phyloP scores from a whole-genome alignment of 2,888 invertebrate species.

The Chouioia cunea region DNA sequence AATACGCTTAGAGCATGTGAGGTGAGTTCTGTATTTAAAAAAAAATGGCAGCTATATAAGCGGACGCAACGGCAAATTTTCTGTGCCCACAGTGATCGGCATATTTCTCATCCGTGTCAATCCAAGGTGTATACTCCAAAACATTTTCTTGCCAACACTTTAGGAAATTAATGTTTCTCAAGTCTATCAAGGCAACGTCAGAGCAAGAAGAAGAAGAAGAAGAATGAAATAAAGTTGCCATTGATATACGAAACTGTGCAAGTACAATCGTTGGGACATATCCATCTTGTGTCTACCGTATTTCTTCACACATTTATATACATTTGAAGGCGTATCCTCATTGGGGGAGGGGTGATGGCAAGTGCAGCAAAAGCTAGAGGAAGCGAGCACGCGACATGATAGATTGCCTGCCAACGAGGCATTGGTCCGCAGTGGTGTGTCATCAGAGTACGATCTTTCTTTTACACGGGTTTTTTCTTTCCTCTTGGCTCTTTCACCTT shows the following conservation, averaged over 20 bases:
- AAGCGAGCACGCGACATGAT: conserved; percentile 33
- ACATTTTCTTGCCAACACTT: neutral
- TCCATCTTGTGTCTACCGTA: neutral
- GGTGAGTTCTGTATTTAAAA: conserved; percentile 31
- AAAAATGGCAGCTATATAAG: conserved; percentile 37
- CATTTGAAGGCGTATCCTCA: no score
- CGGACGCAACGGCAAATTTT: conserved; percentile 38
- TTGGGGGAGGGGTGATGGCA: neutral
- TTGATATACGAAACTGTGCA: neutral
- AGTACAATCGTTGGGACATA: neutral
- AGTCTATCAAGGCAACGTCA: conserved; percentile 3
- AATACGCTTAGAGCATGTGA: conserved; percentile 21
- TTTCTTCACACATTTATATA: neutral
- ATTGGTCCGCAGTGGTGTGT: conserved; percentile 17
- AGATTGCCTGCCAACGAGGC: conserved; percentile 50
- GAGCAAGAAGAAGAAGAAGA: neutral
- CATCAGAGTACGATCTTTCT: conserved; percentile 27
- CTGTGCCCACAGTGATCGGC: conserved; percentile 1
- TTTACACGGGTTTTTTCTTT: neutral
- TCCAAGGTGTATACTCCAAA: conserved; percentile 7
- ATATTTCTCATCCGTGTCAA: conserved; percentile 57
- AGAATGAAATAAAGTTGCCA: neutral
- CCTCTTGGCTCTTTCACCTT: conserved; percentile 30
- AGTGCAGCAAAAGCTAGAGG: conserved; percentile 24
- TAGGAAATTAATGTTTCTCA: conserved; percentile 22